A percentile compares a stretch with the other conserved stretches of the same genome.
These are phyloP conservation scores for Habroteleia sp. DNA, from an alignment of 2,888 invertebrate genomes.

Conservation along the genomic window DNA sequence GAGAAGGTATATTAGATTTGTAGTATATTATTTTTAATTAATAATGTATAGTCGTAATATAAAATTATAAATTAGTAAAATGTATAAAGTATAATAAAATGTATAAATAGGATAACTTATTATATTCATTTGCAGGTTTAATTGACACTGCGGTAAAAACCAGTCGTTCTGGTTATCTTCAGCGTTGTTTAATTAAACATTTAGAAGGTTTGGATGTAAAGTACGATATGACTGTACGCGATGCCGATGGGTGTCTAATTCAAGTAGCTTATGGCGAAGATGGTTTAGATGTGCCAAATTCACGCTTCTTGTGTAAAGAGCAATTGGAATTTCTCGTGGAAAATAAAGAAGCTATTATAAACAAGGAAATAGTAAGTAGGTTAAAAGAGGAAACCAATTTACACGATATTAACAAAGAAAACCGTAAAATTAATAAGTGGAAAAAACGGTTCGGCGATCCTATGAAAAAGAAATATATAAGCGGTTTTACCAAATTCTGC, in stretches of 20 bases:
- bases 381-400: conserved; percentile 83
- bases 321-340: conserved; percentile 91
- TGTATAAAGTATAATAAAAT: too few relatives aligned
- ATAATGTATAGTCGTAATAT: too few relatives aligned
- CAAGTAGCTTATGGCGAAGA: conserved; percentile 96
- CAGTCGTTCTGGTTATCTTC: conserved; percentile 97
- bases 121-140: conserved; percentile 83
- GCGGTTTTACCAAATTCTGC: conserved; percentile 85
- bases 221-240: conserved; percentile 96
- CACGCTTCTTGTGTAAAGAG: conserved; percentile 89
- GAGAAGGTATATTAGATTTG: conserved; percentile 87
- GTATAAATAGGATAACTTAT: conserved; percentile 6
- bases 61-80: too few relatives aligned
- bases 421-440: conserved; percentile 85
- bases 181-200: conserved; percentile 95
- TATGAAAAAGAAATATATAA: conserved; percentile 81
- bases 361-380: conserved; percentile 82
- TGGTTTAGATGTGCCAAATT: conserved; percentile 93
- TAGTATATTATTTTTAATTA: too few relatives aligned
- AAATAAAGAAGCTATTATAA: conserved; percentile 87
- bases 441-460: conserved; percentile 83
- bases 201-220: conserved; percentile 96
- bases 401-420: conserved; percentile 82
- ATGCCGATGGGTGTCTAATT: conserved; percentile 95
- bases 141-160: conserved; percentile 99